Base-by-base conservation (phyloP, 2,797 vertebrate species). In the Botia kubotai region DNA sequence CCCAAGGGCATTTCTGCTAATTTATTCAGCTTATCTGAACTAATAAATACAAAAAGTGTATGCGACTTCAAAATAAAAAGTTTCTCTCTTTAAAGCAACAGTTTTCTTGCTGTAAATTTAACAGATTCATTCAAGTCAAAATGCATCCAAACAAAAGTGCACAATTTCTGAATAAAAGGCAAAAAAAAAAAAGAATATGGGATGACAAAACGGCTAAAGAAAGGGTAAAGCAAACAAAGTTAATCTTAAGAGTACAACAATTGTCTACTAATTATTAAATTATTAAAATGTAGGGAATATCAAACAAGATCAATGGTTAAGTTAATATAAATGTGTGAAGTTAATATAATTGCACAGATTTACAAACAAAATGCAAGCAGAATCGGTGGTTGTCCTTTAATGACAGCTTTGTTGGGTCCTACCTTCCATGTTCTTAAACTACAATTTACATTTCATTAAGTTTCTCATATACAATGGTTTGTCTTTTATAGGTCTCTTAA, bases 241-340 rank as follows among this genome's bases (percentile, higher is more conserved):
- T 86, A 73, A 65, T 82, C 50, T 82, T 81, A 80, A 80, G 68
- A 83, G 39, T 83, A 79, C 70, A 85, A 75, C 67, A 74, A 57
- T 73, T 43, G 60, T 86, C 86, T 87, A 87, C 33, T 19, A 88
- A 87, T 85, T 77, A 21, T 6, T 12, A 65, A 63, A 87, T 89
- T 88, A 87, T 89, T 83, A 23, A 87, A 82, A 84, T 52, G n/a
- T 19, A 19, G 36, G 75, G 2, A 26, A 26, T 78, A 77, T 84
- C 52, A 57, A 80, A 81, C 77, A 83, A 79, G 77, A 23, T 71
- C 73, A 79, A 36, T 1, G 6, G 62, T 26, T 26, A 26, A n/a
- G n/a, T n/a, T n/a, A n/a, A n/a, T 26, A 26, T 26, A 26, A 26
- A 26, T 26, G 23, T 26, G 23, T 26, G 23, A 43, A 43, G 7